Evolutionary conservation across 23 tunicate species (phyloP).

Genomic region (Botrylloides violaceus): DNA sequence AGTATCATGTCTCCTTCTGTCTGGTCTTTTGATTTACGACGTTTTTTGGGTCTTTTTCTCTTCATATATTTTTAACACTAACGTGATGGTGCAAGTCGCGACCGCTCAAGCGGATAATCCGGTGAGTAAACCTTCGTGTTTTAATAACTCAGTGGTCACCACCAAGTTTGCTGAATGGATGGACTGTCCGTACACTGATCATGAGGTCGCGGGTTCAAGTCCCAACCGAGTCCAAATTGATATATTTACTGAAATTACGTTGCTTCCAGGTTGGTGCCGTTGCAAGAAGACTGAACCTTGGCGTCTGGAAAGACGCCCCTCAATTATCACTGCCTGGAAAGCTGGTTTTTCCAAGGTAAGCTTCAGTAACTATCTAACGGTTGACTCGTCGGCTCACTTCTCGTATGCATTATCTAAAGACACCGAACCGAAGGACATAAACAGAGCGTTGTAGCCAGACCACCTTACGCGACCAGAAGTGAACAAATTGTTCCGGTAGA

Average conservation of each 20-base stretch:
- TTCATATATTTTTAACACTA: constrained; percentile 81
- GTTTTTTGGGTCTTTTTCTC: constrained; percentile 99
- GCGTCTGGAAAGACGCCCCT: constrained; percentile 67
- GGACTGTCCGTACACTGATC: no score
- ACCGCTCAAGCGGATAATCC: constrained; percentile 97
- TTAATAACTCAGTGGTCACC: no score
- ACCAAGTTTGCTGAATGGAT: no score
- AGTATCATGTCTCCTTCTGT: constrained; percentile 82
- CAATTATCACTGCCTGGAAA: constrained; percentile 91
- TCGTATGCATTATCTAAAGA: no score
- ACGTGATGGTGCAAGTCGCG: constrained; percentile 97
- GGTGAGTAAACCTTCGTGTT: constrained; percentile 60
- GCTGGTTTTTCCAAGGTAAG: constrained; percentile 87
- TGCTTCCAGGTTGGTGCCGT: constrained; percentile 59
- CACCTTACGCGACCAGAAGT: no score
- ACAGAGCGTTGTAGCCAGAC: no score
- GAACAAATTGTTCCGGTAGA: no score
- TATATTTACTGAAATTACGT: neutral
- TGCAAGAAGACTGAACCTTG: constrained; percentile 72
- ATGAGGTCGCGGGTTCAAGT: no score
- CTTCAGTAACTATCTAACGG: no score
- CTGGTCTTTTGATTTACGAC: constrained; percentile 89
- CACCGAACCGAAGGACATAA: no score
- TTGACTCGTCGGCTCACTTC: no score
- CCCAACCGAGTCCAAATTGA: neutral